phyloP scores from a whole-genome alignment of 23 tunicate species.

The Botrylloides violaceus region DNA sequence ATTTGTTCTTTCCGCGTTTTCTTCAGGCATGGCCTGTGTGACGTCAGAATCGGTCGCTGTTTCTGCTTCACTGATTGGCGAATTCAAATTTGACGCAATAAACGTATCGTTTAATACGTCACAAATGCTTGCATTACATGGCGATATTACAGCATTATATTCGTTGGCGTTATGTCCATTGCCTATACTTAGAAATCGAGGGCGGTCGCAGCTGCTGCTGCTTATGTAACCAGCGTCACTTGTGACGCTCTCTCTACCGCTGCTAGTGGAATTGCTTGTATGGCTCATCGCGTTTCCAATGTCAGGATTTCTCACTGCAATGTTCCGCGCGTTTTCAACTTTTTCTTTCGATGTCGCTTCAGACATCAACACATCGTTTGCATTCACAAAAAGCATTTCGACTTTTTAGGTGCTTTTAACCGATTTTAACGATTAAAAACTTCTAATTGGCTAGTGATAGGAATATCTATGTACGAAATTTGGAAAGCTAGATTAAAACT shows the following conservation, averaged over 20 bases:
- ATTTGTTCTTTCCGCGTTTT: neutral
- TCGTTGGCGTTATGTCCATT: constrained; percentile 3
- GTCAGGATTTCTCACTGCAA: neutral
- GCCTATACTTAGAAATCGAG: neutral
- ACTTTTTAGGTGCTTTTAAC: neutral
- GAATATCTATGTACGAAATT: too few species aligned
- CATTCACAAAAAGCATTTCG: neutral
- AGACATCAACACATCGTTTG: constrained; percentile 15
- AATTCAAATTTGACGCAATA: constrained; percentile 2
- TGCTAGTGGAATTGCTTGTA: neutral
- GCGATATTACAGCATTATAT: constrained; percentile 24
- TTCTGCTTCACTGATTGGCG: neutral
- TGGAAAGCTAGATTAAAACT: too few species aligned
- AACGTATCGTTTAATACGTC: constrained; percentile 14
- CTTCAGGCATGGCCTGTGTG: neutral
- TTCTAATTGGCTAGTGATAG: neutral
- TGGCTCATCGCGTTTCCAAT: neutral
- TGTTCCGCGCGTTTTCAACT: neutral
- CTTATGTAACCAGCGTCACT: constrained; percentile 29
- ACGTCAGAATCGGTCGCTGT: neutral
- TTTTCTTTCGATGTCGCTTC: neutral
- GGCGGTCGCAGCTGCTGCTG: constrained; percentile 1
- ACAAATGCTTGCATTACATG: constrained; percentile 12
- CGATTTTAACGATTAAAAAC: neutral
- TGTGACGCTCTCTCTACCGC: constrained; percentile 13